Percentiles rank a stretch among this genome's conserved stretches.
These are phyloP conservation scores for Bombus cullumanus DNA, from an alignment of 1,140 invertebrate species.

Conservation along the genomic window DNA sequence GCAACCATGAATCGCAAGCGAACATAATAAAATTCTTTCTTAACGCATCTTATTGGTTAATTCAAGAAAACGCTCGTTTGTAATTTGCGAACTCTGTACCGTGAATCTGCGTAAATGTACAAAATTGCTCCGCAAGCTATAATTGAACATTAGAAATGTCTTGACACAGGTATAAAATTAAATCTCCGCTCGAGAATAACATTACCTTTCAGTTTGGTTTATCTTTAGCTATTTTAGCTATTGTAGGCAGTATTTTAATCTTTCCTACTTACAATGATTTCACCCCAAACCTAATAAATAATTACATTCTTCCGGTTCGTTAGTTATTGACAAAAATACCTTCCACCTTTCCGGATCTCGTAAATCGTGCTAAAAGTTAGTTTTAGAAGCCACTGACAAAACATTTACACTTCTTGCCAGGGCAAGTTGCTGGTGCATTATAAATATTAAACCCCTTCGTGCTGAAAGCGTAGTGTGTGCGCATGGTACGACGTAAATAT, in stretches of 20 bases:
- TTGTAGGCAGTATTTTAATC: neutral
- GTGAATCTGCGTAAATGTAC: too few relatives aligned
- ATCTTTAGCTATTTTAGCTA: neutral
- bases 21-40: neutral
- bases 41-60: neutral
- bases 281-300: neutral
- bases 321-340: slow-evolving; percentile 3
- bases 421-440: neutral
- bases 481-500: slow-evolving; percentile 4
- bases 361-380: slow-evolving; percentile 14
- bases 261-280: neutral
- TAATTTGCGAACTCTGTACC: too few relatives aligned
- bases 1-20: neutral
- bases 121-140: too few relatives aligned
- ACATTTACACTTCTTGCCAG: slow-evolving; percentile 22
- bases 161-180: neutral
- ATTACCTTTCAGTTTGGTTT: neutral
- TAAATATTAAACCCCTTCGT: slow-evolving; percentile 10
- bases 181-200: neutral
- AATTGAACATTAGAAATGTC: too few relatives aligned
- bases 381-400: neutral
- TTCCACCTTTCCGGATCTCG: neutral
- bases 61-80: neutral
- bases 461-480: neutral
- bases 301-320: neutral